Evolutionary conservation across 2,888 invertebrate genomes (phyloP).

Genomic region (Pammene fasciana): DNA sequence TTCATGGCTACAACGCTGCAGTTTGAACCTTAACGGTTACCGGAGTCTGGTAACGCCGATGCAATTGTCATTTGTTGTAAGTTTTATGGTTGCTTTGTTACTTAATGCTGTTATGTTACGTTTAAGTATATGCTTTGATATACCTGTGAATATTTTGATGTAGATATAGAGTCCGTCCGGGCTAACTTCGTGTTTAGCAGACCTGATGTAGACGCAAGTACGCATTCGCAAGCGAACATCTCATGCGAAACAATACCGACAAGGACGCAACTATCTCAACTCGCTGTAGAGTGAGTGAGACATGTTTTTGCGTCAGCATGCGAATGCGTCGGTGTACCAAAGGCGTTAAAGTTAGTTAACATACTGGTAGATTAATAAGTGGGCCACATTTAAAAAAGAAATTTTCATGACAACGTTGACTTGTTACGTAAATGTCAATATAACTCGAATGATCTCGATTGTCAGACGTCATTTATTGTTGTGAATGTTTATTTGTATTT

Average conservation of each 20-base stretch:
- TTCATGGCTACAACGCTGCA: conserved; percentile 11
- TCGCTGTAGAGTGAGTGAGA: too few relatives aligned
- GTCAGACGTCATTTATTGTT: conserved; percentile 45
- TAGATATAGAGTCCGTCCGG: too few relatives aligned
- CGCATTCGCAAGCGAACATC: too few relatives aligned
- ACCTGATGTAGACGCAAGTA: too few relatives aligned
- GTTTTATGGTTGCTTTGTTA: conserved; percentile 1
- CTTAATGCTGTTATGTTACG: background rate
- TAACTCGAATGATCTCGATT: background rate
- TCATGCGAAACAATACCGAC: too few relatives aligned
- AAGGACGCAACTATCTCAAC: too few relatives aligned
- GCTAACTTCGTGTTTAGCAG: too few relatives aligned
- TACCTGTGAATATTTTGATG: too few relatives aligned
- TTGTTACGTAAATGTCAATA: background rate
- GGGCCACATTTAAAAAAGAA: background rate
- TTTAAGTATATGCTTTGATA: background rate
- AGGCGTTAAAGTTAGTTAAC: too few relatives aligned
- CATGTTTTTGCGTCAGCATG: too few relatives aligned
- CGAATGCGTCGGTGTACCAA: too few relatives aligned
- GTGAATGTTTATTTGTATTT: conserved; percentile 48
- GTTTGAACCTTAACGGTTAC: conserved; percentile 18
- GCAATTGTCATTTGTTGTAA: conserved; percentile 11
- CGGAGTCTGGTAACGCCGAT: conserved; percentile 4
- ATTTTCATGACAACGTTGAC: background rate
- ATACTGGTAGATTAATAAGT: background rate